Conservation (phyloP, 2,888 invertebrate genomes). For the Cordilura impudica region DNA sequence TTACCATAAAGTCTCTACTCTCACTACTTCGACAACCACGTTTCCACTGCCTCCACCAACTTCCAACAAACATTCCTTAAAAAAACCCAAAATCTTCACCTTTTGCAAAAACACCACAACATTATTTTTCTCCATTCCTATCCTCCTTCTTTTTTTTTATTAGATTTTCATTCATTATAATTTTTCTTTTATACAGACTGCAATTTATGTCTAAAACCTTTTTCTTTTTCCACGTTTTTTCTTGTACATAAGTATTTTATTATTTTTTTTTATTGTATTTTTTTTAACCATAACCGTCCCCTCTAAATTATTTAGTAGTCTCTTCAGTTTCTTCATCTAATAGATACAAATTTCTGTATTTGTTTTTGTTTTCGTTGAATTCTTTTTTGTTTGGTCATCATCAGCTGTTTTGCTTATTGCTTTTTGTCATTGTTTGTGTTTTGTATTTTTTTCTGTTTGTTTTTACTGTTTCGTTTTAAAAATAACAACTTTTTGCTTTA, state of each 20-base stretch:
- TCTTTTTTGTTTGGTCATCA: conserved; percentile 54
- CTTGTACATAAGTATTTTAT: not conserved
- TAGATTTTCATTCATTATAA: conserved; percentile 30
- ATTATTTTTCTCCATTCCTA: not conserved
- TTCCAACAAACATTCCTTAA: not conserved
- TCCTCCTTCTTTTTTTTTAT: not conserved
- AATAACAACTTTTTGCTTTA: conserved; percentile 10
- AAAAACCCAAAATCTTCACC: conserved; percentile 14
- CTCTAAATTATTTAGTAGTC: conserved; percentile 15
- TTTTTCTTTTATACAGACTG: not conserved
- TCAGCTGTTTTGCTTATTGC: conserved; percentile 53
- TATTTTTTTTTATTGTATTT: not conserved
- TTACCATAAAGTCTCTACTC: conserved; percentile 13
- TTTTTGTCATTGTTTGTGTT: conserved; percentile 7
- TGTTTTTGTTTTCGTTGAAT: conserved; percentile 8
- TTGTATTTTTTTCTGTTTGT: conserved; percentile 19
- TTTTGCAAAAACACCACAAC: too few relatives aligned
- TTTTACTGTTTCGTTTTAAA: conserved; percentile 18
- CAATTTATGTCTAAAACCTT: not conserved
- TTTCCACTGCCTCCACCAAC: conserved; percentile 25
- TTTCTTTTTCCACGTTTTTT: not conserved
- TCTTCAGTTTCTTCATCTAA: not conserved
- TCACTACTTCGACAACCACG: conserved; percentile 29
- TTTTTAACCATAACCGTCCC: conserved; percentile 27
- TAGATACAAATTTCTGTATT: conserved; percentile 22